Base-by-base conservation (phyloP, 2,797 vertebrate genomes). In the Manis javanica region DNA sequence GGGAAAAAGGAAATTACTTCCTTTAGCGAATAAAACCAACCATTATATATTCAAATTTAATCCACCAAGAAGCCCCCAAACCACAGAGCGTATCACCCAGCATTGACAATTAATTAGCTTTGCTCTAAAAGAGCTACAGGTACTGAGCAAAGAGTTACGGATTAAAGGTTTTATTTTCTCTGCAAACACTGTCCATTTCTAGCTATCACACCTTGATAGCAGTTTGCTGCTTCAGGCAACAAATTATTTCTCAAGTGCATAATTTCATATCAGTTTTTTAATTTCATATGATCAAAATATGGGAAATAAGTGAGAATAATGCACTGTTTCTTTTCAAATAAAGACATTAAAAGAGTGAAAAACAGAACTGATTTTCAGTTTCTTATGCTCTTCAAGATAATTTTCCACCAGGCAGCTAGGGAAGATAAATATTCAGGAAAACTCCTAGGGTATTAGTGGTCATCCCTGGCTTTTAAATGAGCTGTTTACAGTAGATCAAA, bases 31-130 rank as follows among this genome's bases (percentile, higher is more conserved):
- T 9, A 39, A 97, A 97, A 96, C 72, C 87, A 49, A 31, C 21
- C 46, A 11, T 78, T 53, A 89, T 83, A 96, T 64, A 89, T 96
- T 93, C 55, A 96, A 97, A 59, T 96, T 97, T 97, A 96, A 90
- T 95, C 97, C 96, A 98, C 19, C 18, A 95, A 72, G 93, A 93
- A 90, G 39, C 74, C 86, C 78, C 96, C 94, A 5, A 68, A 91
- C 55, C 77, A 72, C 95, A 92, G 94, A 93, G 96, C 90, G 0
- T 78, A 49, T 86, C 49, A 57, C 82, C 90, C 39, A 69, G 84
- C 97, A 95, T 49, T 96, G 84, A 97, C 96, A 97, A 98, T 96
- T 96, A 98, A 97, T 98, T 98, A 69, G 16, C 88, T 97, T 93
- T 98, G 96, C 91, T 91, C 69, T 95, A 75, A 93, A 92, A 88